Conservation (phyloP, 2,797 vertebrate species). For the Notoglanidium macrostoma region DNA sequence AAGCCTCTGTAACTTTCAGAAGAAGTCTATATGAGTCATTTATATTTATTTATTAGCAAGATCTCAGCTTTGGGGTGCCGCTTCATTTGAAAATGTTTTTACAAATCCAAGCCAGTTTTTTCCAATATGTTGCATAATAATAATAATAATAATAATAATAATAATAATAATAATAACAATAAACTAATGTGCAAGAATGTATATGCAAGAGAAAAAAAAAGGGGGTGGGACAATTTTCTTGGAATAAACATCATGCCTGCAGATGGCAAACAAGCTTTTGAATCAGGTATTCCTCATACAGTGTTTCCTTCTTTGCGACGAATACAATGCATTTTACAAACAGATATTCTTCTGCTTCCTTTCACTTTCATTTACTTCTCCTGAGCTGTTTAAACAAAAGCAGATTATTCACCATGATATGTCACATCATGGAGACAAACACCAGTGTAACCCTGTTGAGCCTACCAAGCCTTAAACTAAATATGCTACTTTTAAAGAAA, state of each 20-base stretch:
- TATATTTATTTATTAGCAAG: not conserved
- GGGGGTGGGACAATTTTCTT: not conserved
- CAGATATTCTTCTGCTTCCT: not conserved
- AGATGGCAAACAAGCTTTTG: not conserved
- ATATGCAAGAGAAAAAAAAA: not conserved
- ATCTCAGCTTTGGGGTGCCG: not conserved
- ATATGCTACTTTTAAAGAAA: not conserved
- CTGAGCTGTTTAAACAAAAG: not conserved
- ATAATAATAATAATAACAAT: not conserved
- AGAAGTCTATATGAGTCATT: not conserved
- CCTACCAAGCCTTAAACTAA: not conserved
- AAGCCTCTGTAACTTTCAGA: conserved; percentile 26
- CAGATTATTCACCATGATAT: not conserved
- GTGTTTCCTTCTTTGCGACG: not conserved
- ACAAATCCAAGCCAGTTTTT: not conserved
- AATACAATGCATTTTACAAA: not conserved
- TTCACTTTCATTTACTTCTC: conserved; percentile 11
- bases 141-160: too few species aligned
- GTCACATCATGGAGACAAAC: not conserved
- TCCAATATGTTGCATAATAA: not conserved
- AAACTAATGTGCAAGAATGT: not conserved
- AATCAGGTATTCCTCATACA: conserved; percentile 11
- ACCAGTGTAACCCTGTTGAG: not conserved
- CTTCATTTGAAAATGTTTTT: not conserved
- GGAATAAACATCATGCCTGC: not conserved